These are phyloP conservation scores for Pomacea canaliculata DNA, from an alignment of 2,888 invertebrate species.

Conservation along the genomic window DNA sequence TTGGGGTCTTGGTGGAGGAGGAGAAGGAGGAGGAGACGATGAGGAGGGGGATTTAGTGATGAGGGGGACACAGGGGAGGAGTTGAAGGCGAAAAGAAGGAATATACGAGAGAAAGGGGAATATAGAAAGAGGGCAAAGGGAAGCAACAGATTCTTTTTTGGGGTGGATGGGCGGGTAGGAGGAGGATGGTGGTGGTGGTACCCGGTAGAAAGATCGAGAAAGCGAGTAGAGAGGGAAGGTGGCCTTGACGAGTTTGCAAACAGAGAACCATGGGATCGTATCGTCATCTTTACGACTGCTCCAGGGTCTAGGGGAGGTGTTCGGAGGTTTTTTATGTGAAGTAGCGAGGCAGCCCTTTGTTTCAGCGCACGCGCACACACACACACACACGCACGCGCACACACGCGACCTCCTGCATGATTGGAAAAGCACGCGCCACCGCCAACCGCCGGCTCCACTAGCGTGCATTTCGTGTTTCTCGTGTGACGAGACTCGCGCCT, in stretches of 20 bases:
- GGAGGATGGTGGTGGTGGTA: not conserved
- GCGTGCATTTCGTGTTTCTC: not conserved
- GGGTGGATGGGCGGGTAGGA: too few relatives aligned
- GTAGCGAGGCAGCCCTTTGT: not conserved
- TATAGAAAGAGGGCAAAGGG: too few relatives aligned
- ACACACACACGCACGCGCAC: not conserved
- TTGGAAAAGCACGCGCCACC: not conserved
- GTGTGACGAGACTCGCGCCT: not conserved
- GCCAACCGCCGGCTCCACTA: not conserved
- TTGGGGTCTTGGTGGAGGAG: not conserved
- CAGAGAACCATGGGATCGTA: too few relatives aligned
- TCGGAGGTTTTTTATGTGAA: too few relatives aligned
- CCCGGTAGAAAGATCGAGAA: conserved; percentile 6
- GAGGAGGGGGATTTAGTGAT: not conserved
- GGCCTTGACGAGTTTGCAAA: too few relatives aligned
- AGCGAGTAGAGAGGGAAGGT: too few relatives aligned
- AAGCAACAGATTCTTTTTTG: too few relatives aligned
- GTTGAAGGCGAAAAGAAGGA: not conserved
- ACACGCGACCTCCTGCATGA: not conserved
- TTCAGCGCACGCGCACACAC: not conserved
- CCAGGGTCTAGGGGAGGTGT: too few relatives aligned
- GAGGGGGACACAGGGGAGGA: not conserved
- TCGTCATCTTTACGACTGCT: too few relatives aligned
- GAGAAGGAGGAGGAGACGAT: not conserved
- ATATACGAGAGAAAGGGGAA: not conserved